phyloP scores from a whole-genome alignment of 2,113 vertebrate genomes.

The Pseudopodoces humilis region DNA sequence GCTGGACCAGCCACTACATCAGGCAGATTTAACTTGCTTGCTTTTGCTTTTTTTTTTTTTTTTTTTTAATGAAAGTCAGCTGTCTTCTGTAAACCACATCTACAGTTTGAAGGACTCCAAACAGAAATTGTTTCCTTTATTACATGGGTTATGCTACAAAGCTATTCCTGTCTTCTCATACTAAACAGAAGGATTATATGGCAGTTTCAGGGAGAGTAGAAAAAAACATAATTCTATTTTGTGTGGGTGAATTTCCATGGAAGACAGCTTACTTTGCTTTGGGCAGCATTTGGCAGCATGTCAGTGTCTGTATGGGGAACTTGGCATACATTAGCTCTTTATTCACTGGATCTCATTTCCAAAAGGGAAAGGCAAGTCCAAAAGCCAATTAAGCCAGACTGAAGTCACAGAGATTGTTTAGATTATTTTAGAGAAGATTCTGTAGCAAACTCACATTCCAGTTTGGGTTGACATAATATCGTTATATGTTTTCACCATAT shows the following conservation, averaged over 20 bases:
- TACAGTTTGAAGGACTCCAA: not conserved
- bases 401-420: not conserved
- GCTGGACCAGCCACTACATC: not conserved
- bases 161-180: slow-evolving; percentile 16
- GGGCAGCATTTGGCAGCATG: not conserved
- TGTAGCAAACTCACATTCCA: slow-evolving; percentile 3
- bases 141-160: not conserved
- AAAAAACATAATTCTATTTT: slow-evolving; percentile 23
- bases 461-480: slow-evolving; percentile 40
- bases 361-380: not conserved
- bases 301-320: not conserved
- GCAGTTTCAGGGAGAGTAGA: not conserved
- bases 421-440: slow-evolving; percentile 4
- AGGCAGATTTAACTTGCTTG: not conserved
- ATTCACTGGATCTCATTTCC: not conserved
- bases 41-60: not conserved
- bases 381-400: not conserved
- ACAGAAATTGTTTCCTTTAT: not conserved
- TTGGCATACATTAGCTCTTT: not conserved
- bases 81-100: not conserved
- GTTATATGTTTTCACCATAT: slow-evolving; percentile 45
- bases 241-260: slow-evolving; percentile 18
- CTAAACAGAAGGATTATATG: slow-evolving; percentile 6
- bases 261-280: slow-evolving; percentile 13
- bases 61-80: not conserved